Evolutionary conservation across 2,797 vertebrate genomes (phyloP).

Genomic region (Phrynocephalus vlangalii): DNA sequence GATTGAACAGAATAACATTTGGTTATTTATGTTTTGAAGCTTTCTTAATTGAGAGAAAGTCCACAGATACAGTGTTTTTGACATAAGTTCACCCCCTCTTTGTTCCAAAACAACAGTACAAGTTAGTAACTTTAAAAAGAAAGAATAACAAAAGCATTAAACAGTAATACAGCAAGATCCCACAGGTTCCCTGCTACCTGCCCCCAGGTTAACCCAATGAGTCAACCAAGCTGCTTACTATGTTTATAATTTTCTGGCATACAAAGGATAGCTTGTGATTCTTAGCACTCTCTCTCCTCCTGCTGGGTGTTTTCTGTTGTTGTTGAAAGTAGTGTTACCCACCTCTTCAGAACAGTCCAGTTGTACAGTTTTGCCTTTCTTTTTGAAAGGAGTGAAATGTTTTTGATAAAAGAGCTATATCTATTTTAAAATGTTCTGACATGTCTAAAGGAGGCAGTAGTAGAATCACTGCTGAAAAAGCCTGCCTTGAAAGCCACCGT

Average conservation of each 20-base stretch:
- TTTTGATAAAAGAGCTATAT: not conserved
- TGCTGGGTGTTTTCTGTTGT: conserved; percentile 55
- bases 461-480: too few species aligned
- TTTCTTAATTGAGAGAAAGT: not conserved
- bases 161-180: conserved; percentile 19
- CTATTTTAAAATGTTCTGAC: conserved; percentile 1
- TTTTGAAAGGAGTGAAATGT: not conserved
- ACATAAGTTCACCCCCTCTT: not conserved
- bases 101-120: not conserved
- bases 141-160: not conserved
- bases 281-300: conserved; percentile 40
- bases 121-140: conserved; percentile 23
- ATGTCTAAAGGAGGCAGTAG: too few species aligned
- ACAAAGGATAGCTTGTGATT: conserved; percentile 33
- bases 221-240: conserved; percentile 35
- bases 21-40: not conserved
- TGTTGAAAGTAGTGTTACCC: conserved; percentile 41
- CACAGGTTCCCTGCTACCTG: conserved; percentile 39
- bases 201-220: conserved; percentile 50
- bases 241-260: conserved; percentile 22
- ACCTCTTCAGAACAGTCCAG: not conserved
- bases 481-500: too few species aligned
- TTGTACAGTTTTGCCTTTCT: conserved; percentile 30
- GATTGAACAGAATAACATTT: not conserved
- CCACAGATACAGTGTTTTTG: not conserved